phyloP scores from a whole-genome alignment of 2,113 vertebrate species.

The Oxygymnocypris stewartii region DNA sequence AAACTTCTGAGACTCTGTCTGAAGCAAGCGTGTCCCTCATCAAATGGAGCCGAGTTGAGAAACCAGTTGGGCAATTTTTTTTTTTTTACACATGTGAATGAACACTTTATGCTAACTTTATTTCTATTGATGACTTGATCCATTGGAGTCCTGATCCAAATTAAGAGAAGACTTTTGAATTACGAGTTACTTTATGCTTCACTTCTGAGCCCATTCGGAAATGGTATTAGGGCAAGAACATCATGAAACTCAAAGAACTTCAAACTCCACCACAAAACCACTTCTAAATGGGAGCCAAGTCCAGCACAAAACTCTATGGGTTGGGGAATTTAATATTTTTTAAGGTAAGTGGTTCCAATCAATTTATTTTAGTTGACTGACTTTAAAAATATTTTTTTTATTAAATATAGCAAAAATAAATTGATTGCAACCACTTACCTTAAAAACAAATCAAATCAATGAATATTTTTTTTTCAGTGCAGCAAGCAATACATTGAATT shows the following conservation, averaged over 20 bases:
- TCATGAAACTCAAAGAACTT: slow-evolving; percentile 42
- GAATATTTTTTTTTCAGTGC: too few relatives aligned
- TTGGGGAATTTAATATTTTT: too few relatives aligned
- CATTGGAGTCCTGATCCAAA: slow-evolving; percentile 34
- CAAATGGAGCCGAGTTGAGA: slow-evolving; percentile 51
- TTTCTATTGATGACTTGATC: not conserved
- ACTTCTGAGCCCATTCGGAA: slow-evolving; percentile 35
- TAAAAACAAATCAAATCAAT: too few relatives aligned
- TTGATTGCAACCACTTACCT: too few relatives aligned
- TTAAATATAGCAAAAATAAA: too few relatives aligned
- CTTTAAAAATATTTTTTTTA: too few relatives aligned
- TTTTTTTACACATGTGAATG: slow-evolving; percentile 42
- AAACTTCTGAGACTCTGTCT: slow-evolving; percentile 44
- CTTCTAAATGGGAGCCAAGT: slow-evolving; percentile 35
- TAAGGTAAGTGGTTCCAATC: too few relatives aligned
- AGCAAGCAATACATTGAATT: too few relatives aligned
- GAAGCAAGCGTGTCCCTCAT: slow-evolving; percentile 45
- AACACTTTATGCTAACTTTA: slow-evolving; percentile 35
- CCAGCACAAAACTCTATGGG: slow-evolving; percentile 25
- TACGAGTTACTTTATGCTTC: slow-evolving; percentile 26
- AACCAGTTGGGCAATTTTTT: slow-evolving; percentile 52
- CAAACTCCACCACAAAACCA: slow-evolving; percentile 41
- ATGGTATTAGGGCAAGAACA: slow-evolving; percentile 40
- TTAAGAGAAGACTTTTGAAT: slow-evolving; percentile 33
- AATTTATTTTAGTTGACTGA: too few relatives aligned